phyloP scores from a whole-genome alignment of 2,797 vertebrate species.

The Basileuterus tristriatus region DNA sequence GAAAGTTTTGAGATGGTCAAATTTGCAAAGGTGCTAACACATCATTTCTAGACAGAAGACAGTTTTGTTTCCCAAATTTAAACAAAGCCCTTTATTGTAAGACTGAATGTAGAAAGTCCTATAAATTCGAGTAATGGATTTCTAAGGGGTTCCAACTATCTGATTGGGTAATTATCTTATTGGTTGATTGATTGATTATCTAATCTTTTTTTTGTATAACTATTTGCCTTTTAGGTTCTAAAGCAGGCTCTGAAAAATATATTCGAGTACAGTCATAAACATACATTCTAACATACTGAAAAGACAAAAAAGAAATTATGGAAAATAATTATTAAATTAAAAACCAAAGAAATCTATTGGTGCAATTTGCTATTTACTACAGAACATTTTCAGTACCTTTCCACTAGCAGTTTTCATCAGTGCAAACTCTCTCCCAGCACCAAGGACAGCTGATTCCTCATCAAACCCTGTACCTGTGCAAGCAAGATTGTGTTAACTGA shows the following conservation, averaged over 20 bases:
- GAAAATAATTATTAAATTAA: not conserved
- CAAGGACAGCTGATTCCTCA: constrained; percentile 95
- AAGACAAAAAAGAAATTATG: not conserved
- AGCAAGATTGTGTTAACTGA: not conserved
- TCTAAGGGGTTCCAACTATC: not conserved
- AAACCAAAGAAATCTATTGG: not conserved
- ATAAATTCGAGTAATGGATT: not conserved
- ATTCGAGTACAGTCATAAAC: not conserved
- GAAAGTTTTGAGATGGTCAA: not conserved
- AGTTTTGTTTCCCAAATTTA: not conserved
- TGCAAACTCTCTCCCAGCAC: constrained; percentile 97
- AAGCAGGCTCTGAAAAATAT: not conserved
- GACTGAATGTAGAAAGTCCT: not conserved
- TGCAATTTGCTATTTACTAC: not conserved
- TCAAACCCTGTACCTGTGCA: constrained; percentile 94
- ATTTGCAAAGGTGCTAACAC: not conserved
- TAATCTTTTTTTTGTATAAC: not conserved
- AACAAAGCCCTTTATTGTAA: not conserved
- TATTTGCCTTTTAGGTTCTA: not conserved
- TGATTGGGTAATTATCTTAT: not conserved
- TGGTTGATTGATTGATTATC: no score
- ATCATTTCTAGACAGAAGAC: not conserved
- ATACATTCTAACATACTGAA: not conserved
- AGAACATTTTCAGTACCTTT: constrained; percentile 83
- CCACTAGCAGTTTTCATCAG: constrained; percentile 98